Base-by-base conservation (phyloP, 2,888 invertebrate species). In the Microctonus hyperodae region DNA sequence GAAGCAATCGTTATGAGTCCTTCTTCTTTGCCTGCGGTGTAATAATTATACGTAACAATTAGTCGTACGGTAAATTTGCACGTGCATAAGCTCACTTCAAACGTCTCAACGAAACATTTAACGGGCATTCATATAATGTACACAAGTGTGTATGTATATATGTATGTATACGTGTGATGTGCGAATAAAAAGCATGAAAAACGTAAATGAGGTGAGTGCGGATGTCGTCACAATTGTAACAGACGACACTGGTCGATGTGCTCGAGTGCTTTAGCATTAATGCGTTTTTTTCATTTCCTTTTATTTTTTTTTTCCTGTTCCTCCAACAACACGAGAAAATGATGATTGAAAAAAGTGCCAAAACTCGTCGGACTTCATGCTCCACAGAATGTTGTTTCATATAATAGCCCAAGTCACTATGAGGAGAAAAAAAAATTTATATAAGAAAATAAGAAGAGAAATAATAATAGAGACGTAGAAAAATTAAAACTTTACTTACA, bases 41-140 rank as follows among this genome's bases (percentile, higher is more conserved):
- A 73, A 69, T 76, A 79, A 80, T 80, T 80, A 75, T 71, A 73
- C 69, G 73, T 70, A 78, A 79, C 76, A 79, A 80, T 80, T 81
- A 80, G 78, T 70, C 74, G 79, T 81, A 78, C 80, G 80, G 80
- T 80, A 80, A 74, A 79, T 71, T 69, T 73, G 70, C 75, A 76
- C 78, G 75, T 74, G 77, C 71, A 75, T 67, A 69, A 64, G 55
- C 64, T 44, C 44, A 66, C 33, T 60, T 56, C 35, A 28, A 64
- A 28, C 22, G 20, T 56, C 23, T 13, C 4, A 35, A 16, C 23
- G 23, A 57, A 55, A 51, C 61, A 40, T 44, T 65, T 40, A 50
- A 62, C 64, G 50, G 65, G 67, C 70, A 56, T 55, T 35, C 7
- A 6, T 44, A n/a, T 44, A n/a, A 44, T 44, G 7, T 37, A 13